Percentiles rank a stretch among this genome's conserved stretches.
phyloP scores from a whole-genome alignment of 2,888 invertebrate genomes.

The Orthosia gracilis region DNA sequence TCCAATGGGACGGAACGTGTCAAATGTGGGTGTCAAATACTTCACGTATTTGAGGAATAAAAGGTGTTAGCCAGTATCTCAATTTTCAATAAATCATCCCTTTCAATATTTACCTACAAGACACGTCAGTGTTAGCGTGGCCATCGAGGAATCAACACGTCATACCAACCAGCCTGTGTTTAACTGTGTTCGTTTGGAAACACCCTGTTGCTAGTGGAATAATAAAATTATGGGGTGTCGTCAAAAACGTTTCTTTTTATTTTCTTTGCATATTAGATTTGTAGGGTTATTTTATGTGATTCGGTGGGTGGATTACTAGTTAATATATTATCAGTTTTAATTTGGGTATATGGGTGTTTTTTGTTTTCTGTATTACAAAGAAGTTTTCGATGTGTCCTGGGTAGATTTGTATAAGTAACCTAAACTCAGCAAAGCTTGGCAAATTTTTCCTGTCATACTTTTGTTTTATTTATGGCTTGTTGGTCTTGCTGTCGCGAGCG shows the following conservation, averaged over 20 bases:
- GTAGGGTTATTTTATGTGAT: neutral
- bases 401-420: too few species aligned
- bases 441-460: too few species aligned
- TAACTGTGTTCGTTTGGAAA: neutral
- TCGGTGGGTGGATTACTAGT: neutral
- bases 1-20: neutral
- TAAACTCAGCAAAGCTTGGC: too few species aligned
- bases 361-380: neutral
- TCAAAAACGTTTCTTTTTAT: conserved; percentile 14
- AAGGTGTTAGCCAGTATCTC: neutral
- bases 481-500: too few species aligned
- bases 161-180: conserved; percentile 26
- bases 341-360: neutral
- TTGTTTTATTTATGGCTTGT: too few species aligned
- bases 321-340: conserved; percentile 9
- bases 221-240: conserved; percentile 5
- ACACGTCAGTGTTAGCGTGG: conserved; percentile 43
- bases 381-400: too few species aligned
- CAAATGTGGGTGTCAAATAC: conserved; percentile 3
- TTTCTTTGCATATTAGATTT: conserved; percentile 1
- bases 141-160: conserved; percentile 42
- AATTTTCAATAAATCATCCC: conserved; percentile 19
- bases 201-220: neutral
- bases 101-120: conserved; percentile 27
- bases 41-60: conserved; percentile 1